A percentile compares a stretch with the other conserved stretches of the same genome.
phyloP scores from a whole-genome alignment of 1,140 invertebrate genomes.

The Solenopsis invicta region DNA sequence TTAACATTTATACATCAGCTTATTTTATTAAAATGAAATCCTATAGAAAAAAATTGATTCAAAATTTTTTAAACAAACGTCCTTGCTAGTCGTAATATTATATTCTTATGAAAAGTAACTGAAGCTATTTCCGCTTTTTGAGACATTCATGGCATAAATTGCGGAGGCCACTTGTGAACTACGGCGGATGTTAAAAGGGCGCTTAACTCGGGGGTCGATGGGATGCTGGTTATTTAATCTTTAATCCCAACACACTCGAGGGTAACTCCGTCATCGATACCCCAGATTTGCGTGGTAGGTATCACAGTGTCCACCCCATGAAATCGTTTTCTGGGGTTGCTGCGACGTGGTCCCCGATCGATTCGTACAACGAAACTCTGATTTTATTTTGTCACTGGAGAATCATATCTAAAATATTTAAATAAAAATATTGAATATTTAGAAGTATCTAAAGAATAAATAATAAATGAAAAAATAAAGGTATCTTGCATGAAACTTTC shows the following conservation, averaged over 20 bases:
- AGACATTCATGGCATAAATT: background rate
- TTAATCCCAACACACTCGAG: slow-evolving; percentile 85
- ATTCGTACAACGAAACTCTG: slow-evolving; percentile 40
- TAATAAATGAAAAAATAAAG: background rate
- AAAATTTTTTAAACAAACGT: background rate
- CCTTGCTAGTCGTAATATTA: background rate
- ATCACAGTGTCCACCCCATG: slow-evolving; percentile 61
- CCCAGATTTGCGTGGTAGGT: slow-evolving; percentile 68
- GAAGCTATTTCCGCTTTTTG: slow-evolving; percentile 5
- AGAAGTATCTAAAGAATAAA: no score
- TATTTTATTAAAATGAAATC: background rate
- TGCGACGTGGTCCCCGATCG: slow-evolving; percentile 33
- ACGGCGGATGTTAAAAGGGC: slow-evolving; percentile 70
- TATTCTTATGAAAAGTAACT: slow-evolving; percentile 3
- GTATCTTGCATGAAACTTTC: background rate
- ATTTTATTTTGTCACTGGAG: background rate
- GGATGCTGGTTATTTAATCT: slow-evolving; percentile 86
- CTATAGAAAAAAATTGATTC: background rate
- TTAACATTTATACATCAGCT: no score
- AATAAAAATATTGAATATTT: no score
- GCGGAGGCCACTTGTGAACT: slow-evolving; percentile 59
- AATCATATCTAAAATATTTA: slow-evolving; percentile 2
- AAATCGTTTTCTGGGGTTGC: slow-evolving; percentile 71
- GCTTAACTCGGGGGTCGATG: slow-evolving; percentile 71
- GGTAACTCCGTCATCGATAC: slow-evolving; percentile 84